Evolutionary conservation across 2,113 vertebrate species (phyloP).

Genomic region (Cyanoramphus novaezelandiae): DNA sequence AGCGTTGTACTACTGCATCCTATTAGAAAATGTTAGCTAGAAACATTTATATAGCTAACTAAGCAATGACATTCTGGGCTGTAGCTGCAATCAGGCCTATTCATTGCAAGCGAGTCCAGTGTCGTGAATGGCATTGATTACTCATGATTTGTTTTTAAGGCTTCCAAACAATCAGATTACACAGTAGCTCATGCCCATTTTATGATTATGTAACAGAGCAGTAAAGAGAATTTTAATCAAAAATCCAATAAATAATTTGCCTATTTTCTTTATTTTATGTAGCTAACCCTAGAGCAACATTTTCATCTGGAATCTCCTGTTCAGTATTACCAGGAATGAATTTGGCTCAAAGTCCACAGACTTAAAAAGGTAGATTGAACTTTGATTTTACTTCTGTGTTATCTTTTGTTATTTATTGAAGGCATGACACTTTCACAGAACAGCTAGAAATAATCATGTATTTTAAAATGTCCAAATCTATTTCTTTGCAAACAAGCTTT

Average conservation of each 20-base stretch:
- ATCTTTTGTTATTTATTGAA: background rate
- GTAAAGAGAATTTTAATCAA: constrained; percentile 3
- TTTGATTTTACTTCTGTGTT: constrained; percentile 7
- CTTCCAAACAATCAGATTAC: constrained; percentile 34
- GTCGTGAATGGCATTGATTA: constrained; percentile 34
- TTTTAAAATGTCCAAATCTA: background rate
- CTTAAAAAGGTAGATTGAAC: background rate
- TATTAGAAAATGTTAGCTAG: background rate
- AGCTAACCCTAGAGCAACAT: background rate
- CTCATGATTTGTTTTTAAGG: background rate
- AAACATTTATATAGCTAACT: background rate
- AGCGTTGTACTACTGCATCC: background rate
- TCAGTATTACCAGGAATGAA: background rate
- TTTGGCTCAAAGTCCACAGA: background rate
- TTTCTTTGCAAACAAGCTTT: background rate
- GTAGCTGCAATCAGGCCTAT: constrained; percentile 20
- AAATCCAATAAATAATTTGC: background rate
- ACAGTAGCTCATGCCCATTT: background rate
- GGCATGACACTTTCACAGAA: background rate
- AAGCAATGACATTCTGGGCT: background rate
- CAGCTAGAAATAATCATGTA: background rate
- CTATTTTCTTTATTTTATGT: background rate
- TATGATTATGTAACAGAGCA: background rate
- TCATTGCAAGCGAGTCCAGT: background rate
- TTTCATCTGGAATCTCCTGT: background rate